phyloP scores from a whole-genome alignment of 2,888 invertebrate species.

The Terebella lapidaria region DNA sequence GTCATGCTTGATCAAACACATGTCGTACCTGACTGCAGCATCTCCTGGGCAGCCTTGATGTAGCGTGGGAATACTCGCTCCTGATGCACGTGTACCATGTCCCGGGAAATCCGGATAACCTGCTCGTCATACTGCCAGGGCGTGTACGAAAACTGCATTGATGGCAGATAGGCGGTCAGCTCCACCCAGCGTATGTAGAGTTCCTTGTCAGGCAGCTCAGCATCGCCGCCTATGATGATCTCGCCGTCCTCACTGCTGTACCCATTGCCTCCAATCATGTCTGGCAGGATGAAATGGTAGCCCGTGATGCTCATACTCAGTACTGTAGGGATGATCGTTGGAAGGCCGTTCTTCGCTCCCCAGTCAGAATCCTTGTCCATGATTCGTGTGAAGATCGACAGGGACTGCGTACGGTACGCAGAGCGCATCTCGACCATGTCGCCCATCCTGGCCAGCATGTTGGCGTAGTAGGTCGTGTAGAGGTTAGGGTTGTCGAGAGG shows the following conservation, averaged over 20 bases:
- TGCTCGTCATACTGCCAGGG: constrained; percentile 81
- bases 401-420: constrained; percentile 73
- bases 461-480: constrained; percentile 31
- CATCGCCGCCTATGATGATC: too few relatives aligned
- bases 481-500: constrained; percentile 26
- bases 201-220: background rate
- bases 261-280: constrained; percentile 69
- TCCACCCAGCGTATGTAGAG: constrained; percentile 71
- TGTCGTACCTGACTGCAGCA: background rate
- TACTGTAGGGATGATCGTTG: constrained; percentile 78
- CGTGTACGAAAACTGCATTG: constrained; percentile 82
- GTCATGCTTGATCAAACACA: background rate
- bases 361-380: constrained; percentile 75
- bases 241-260: background rate
- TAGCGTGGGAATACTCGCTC: background rate
- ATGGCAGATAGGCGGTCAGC: constrained; percentile 82
- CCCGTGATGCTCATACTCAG: constrained; percentile 66
- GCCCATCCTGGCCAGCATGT: constrained; percentile 21
- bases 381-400: constrained; percentile 72
- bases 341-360: constrained; percentile 67
- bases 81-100: constrained; percentile 15
- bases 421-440: constrained; percentile 66
- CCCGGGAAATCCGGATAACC: constrained; percentile 32
- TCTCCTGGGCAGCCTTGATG: background rate
- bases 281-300: constrained; percentile 84